Base-by-base conservation (phyloP, 53 echinoderm and acorn worm genomes). In the Luidia sarsii region DNA sequence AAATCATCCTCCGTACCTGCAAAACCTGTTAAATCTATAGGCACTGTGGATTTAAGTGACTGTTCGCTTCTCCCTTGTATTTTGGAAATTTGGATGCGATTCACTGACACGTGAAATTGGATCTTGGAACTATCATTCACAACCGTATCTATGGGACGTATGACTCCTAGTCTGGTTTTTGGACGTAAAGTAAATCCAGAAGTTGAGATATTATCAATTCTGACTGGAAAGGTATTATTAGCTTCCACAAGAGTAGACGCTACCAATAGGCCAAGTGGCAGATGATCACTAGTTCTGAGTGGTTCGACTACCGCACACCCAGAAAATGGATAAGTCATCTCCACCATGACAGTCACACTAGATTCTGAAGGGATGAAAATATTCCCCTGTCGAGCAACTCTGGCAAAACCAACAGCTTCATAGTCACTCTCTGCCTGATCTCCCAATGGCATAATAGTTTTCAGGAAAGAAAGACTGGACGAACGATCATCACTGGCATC, bases 371-470 rank as follows among this genome's bases (percentile, higher is more conserved):
- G 50, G 11, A 74, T 35, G 20, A 41, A 50, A 1, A 74, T 32
- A 20, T 19, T 18, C 51, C 79, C 83, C 14, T 91, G 79, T 18
- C 77, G 11, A 41, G 41, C 11, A 11, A 41, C 41, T 11, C 41
- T 41, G 6, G 11, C 41, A 6, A 41, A 6, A 6, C 6, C 41
- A 7, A 41, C 6, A 11, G 41, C 41, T n/a, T n/a, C n/a, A n/a
- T n/a, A n/a, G n/a, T n/a, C n/a, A n/a, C n/a, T n/a, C n/a, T n/a
- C n/a, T n/a, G n/a, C n/a, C n/a, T n/a, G n/a, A n/a, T n/a, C n/a
- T n/a, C n/a, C n/a, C n/a, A n/a, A n/a, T n/a, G n/a, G n/a, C 27
- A 19, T 33, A 15, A 34, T 33, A 33, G 5, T 6, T 63, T 16
- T 63, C 27, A 2, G 63, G 19, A 33, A 33, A 36, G 11, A 28